Percentiles rank a stretch among this genome's conserved stretches.
phyloP scores from a whole-genome alignment of 1,140 invertebrate species.

The Maniola jurtina region DNA sequence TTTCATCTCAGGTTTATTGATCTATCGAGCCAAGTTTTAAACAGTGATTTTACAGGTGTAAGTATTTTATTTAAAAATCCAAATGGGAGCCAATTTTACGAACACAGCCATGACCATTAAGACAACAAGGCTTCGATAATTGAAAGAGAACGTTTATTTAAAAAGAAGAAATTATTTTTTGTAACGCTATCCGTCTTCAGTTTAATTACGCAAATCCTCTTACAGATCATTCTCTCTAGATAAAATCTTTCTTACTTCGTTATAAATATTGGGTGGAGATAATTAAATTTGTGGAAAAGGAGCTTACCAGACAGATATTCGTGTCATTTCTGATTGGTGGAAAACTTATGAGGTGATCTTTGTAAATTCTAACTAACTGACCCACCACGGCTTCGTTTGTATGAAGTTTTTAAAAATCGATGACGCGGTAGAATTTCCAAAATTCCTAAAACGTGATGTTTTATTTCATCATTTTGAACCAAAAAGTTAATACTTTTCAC shows the following conservation, averaged over 20 bases:
- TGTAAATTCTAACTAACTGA: too few species aligned
- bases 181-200: constrained; percentile 7
- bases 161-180: constrained; percentile 8
- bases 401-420: too few species aligned
- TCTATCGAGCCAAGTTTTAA: too few species aligned
- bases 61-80: too few species aligned
- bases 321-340: not conserved
- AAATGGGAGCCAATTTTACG: not conserved
- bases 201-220: constrained; percentile 22
- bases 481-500: too few species aligned
- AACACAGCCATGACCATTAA: not conserved
- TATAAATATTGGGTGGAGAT: constrained; percentile 11
- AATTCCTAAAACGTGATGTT: too few species aligned
- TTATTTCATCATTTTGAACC: too few species aligned
- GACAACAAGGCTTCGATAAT: constrained; percentile 2
- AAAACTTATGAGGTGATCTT: not conserved
- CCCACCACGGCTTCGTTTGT: too few species aligned
- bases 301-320: constrained; percentile 1
- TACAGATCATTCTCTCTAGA: constrained; percentile 13
- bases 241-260: constrained; percentile 16
- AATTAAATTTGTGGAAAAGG: constrained; percentile 18
- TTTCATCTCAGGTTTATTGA: too few species aligned
- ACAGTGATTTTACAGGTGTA: too few species aligned
- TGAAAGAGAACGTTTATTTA: constrained; percentile 9
- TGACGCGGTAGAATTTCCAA: too few species aligned